Percentiles rank a stretch among this genome's conserved stretches.
phyloP scores from a whole-genome alignment of 2,113 vertebrate species.

The Centropristis striata region DNA sequence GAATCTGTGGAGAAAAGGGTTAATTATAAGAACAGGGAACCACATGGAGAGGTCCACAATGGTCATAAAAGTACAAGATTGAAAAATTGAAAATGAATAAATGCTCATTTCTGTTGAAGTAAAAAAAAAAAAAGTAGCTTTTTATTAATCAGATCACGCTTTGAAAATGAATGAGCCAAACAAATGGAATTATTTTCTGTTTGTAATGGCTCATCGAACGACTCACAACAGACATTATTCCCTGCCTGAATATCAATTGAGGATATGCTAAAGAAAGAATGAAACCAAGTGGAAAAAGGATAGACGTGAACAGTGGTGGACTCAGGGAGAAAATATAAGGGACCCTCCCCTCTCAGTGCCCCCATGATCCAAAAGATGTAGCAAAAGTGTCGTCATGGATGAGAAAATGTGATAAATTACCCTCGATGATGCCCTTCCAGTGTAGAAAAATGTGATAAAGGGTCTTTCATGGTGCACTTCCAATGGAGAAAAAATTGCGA shows the following conservation, averaged over 20 bases:
- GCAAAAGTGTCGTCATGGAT: too few relatives aligned
- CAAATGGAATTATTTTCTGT: conserved; percentile 41
- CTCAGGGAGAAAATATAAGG: too few relatives aligned
- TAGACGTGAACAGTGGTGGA: not conserved
- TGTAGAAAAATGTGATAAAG: too few relatives aligned
- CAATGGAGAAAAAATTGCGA: too few relatives aligned
- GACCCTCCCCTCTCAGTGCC: too few relatives aligned
- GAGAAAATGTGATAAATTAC: too few relatives aligned
- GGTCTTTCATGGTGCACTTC: too few relatives aligned
- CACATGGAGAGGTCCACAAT: conserved; percentile 7
- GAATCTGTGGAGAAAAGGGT: conserved; percentile 50
- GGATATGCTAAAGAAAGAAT: not conserved
- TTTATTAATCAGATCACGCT: conserved; percentile 40
- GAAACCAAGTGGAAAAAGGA: not conserved
- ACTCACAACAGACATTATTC: conserved; percentile 6
- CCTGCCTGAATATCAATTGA: conserved; percentile 10
- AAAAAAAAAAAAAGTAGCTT: conserved; percentile 38
- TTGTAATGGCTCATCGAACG: conserved; percentile 11
- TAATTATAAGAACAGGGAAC: conserved; percentile 55
- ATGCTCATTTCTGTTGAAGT: conserved; percentile 5
- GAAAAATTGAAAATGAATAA: conserved; percentile 38
- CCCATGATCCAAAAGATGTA: too few relatives aligned
- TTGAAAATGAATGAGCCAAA: conserved; percentile 51
- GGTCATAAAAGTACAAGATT: conserved; percentile 15
- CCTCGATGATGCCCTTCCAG: too few relatives aligned